Evolutionary conservation across 1,140 invertebrate genomes (phyloP).

Genomic region (Philopotamus ludificatus): DNA sequence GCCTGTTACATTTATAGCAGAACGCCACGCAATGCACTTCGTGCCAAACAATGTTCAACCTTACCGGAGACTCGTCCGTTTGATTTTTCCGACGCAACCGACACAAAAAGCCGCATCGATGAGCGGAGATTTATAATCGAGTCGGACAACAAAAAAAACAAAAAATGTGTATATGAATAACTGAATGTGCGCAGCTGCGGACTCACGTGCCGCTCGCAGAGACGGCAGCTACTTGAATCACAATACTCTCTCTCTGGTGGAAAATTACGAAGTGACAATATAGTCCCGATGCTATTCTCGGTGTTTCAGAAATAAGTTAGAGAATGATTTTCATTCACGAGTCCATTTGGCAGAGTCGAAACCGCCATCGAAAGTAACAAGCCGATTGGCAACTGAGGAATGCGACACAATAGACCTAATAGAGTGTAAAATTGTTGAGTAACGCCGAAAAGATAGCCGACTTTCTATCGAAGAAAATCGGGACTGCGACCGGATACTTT

Average conservation of each 20-base stretch:
- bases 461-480: too few species aligned
- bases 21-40: neutral
- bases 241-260: neutral
- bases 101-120: too few species aligned
- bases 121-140: neutral
- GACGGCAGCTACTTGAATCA: neutral
- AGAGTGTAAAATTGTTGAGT: too few species aligned
- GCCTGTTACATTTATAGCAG: neutral
- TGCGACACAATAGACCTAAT: too few species aligned
- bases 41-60: neutral
- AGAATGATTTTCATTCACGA: conserved; percentile 14
- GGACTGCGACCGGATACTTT: too few species aligned
- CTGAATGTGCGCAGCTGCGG: neutral
- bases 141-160: neutral
- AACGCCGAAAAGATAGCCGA: too few species aligned
- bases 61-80: neutral
- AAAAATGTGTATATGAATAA: too few species aligned
- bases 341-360: conserved; percentile 3
- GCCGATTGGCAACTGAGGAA: neutral
- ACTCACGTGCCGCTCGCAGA: too few species aligned
- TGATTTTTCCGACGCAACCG: too few species aligned
- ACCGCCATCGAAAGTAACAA: neutral
- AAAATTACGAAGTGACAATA: conserved; percentile 9
- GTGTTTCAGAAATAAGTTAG: conserved; percentile 18
- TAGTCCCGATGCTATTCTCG: conserved; percentile 4